Conservation (phyloP, 2,113 vertebrate genomes). For the Uria aalge region DNA sequence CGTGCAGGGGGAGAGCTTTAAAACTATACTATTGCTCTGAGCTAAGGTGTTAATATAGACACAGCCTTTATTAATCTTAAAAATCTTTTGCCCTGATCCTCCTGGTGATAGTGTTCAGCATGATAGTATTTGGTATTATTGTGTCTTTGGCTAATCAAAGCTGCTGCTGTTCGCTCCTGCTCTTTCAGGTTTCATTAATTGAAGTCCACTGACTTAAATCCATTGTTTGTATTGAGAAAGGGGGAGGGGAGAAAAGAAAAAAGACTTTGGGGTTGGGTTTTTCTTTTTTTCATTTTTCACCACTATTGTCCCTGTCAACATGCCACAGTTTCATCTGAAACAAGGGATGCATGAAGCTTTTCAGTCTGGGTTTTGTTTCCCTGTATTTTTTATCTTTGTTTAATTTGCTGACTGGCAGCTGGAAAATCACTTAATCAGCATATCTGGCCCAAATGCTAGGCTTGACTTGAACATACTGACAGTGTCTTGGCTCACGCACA, state of each 20-base stretch:
- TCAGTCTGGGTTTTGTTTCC: neutral
- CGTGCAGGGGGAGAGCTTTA: neutral
- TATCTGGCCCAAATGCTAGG: conserved; percentile 25
- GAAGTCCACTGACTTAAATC: neutral
- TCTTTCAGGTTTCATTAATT: neutral
- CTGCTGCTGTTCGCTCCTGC: neutral
- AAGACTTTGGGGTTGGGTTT: neutral
- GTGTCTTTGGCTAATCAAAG: neutral
- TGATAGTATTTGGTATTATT: neutral
- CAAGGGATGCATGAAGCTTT: neutral
- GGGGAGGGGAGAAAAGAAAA: neutral
- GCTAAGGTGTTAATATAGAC: neutral
- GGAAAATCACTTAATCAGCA: conserved; percentile 42
- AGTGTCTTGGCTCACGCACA: conserved; percentile 9
- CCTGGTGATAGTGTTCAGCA: neutral
- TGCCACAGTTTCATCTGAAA: neutral
- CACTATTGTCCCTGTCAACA: neutral
- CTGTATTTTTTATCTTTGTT: conserved; percentile 24
- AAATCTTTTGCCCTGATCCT: neutral
- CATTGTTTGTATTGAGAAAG: conserved; percentile 5
- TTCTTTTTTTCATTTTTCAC: neutral
- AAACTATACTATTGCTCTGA: neutral
- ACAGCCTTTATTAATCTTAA: neutral
- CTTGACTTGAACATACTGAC: neutral
- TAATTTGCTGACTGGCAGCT: conserved; percentile 54